Evolutionary conservation across 2,797 vertebrate species (phyloP), one percentile per base, ranked within the genome.

Genomic region (Syndactyla subalaris): DNA sequence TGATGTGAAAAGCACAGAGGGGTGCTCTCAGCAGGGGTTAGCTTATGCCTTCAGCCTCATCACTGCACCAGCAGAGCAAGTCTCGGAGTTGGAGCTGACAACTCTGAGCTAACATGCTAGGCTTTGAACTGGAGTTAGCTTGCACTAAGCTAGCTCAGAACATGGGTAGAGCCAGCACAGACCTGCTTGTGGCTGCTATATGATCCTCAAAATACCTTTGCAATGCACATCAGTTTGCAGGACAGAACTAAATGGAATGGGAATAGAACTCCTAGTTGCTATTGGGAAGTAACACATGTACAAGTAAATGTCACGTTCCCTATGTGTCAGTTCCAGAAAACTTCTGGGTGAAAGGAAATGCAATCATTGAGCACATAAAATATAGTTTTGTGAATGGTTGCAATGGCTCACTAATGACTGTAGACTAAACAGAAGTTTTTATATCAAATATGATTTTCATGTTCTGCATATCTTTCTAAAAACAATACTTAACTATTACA

Each of bases 271-370:
- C 48, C 55, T 22, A 10, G 51, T 58, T 83, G 43, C n/a, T 51
- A 0, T 36, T 66, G 49, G 27, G 41, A 91, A 49, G 59, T 49
- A 59, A 74, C 17, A 78, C 29, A 18, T 5, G 19, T 36, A 41
- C 13, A 52, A 65, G 57, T 38, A 41, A 66, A 14, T 0, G 0
- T 30, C 27, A 12, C 0, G 0, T 52, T 86, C 34, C 22, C 19
- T 65, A 10, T 61, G 43, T 77, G 72, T 36, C 43, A 45, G 43
- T 45, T 45, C 34, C n/a, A 51, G 38, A 68, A 92, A 43, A 55
- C 22, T 48, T 20, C 22, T 36, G 4, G 14, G 20, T 8, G 2
- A 5, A 46, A 55, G n/a, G 13, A 52, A 34, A 10, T 20, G 6
- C 23, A 21, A 48, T 54, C 0, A 0, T 27, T 86, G 57, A 80